A percentile compares a stretch with the other conserved stretches of the same genome.
These are phyloP conservation scores for Sarcoramphus papa DNA, from an alignment of 2,797 vertebrate genomes.

Conservation along the genomic window DNA sequence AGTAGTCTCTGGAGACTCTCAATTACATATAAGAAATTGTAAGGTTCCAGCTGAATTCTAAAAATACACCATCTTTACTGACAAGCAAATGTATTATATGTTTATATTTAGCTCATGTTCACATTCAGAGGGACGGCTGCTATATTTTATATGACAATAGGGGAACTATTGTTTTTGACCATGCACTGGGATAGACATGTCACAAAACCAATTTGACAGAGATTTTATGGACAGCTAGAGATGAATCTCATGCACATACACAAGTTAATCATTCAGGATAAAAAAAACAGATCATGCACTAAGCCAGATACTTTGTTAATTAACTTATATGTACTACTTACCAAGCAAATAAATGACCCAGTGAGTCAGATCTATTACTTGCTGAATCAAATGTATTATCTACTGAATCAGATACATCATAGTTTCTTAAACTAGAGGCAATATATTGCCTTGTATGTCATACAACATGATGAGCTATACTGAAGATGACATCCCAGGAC, in stretches of 20 bases:
- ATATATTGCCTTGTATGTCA: neutral
- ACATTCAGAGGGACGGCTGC: neutral
- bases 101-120: constrained; percentile 4
- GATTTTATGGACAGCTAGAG: neutral
- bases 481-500: neutral
- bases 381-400: neutral
- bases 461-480: neutral
- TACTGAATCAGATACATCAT: neutral
- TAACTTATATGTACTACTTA: neutral
- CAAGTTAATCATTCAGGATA: neutral
- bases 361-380: neutral
- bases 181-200: neutral
- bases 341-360: neutral
- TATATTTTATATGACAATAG: neutral
- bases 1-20: neutral
- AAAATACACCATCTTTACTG: neutral
- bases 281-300: neutral
- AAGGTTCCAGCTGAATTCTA: neutral
- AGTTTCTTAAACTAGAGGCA: neutral
- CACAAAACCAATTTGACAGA: neutral
- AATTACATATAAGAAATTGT: neutral
- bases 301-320: neutral
- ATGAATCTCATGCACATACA: neutral
- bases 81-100: neutral
- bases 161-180: neutral